Base-by-base conservation (phyloP, 2,888 invertebrate genomes). In the Pocota personata region DNA sequence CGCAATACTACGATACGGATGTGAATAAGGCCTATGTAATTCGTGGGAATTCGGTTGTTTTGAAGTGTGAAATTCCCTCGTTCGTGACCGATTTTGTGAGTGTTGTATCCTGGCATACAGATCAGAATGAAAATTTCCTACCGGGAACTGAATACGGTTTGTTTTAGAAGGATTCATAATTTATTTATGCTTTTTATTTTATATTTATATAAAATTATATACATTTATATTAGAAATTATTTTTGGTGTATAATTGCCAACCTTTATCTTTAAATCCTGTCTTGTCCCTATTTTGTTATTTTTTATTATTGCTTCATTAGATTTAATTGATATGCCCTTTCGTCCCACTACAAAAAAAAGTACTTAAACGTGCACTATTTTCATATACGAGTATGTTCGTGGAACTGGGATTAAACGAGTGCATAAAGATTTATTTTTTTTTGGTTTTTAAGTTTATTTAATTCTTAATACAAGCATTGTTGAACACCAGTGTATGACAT, bases 11-110 rank as follows among this genome's bases (percentile, higher is more conserved):
- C 93, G 97, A 97, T 93, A 96, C 97, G 66, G 97, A 97, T 94
- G 97, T 97, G 88, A 97, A 97, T 94, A 96, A 97, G 93, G 97
- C 97, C 91, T 97, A 97, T 92, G 97, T 97, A 48, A 97, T 97
- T 90, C 95, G 96, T 88, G 97, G 97, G 66, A 97, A 97, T 92
- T 95, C 97, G 37, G 97, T 97, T 12, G 96, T 97, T 80, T 93
- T 97, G 89, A 97, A 97, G 93, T 97, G 97, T 93, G 96, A 96
- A 90, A 96, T 97, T 89, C 98, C 98, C 37, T 97, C 97, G 67
- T 98, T 97, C 93, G 97, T 98, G 78, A 97, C 97, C 86, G 98
- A 98, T 93, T 98, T 98, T 93, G 97, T 98, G 87, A 94, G 94
- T 89, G 97, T 98, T 88, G 94, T 96, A 46, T 96, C 97, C 27